These are phyloP conservation scores for Ianthella basta DNA, from an alignment of 37 sponge, comb jelly and placozoan genomes.

Conservation along the genomic window DNA sequence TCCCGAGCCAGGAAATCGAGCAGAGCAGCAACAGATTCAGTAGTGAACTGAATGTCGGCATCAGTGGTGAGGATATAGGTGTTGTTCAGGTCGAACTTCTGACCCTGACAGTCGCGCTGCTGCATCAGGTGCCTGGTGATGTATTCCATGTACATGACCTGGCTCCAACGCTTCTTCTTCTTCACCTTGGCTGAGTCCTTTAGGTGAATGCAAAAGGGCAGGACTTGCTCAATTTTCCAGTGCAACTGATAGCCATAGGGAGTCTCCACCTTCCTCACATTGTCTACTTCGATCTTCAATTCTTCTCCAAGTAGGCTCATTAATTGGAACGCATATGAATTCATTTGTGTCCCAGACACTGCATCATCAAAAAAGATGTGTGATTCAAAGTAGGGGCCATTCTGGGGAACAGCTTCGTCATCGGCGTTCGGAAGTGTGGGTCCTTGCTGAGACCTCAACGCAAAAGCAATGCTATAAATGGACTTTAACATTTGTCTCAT, in stretches of 20 bases:
- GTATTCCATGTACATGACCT: conserved; percentile 97
- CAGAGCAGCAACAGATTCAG: conserved; percentile 75
- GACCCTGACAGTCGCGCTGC: neutral
- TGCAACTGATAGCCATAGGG: conserved; percentile 74
- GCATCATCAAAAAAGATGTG: conserved; percentile 91
- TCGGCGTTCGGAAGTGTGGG: neutral
- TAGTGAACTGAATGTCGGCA: conserved; percentile 86
- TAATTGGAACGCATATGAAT: conserved; percentile 71
- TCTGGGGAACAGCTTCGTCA: too few relatives aligned
- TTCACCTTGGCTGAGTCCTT: conserved; percentile 76
- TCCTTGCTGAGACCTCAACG: neutral
- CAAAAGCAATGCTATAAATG: conserved; percentile 58
- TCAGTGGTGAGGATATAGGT: conserved; percentile 95
- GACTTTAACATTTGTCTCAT: conserved; percentile 82
- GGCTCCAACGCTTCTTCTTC: conserved; percentile 90
- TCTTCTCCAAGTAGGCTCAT: conserved; percentile 63
- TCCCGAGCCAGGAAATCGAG: conserved; percentile 78
- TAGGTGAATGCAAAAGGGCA: conserved; percentile 77
- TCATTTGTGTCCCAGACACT: conserved; percentile 57
- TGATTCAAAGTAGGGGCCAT: conserved; percentile 56
- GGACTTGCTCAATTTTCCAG: conserved; percentile 35
- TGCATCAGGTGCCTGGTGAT: conserved; percentile 58
- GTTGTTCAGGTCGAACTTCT: conserved; percentile 41
- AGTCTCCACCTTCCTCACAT: conserved; percentile 51
- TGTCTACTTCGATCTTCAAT: conserved; percentile 26